Evolutionary conservation across 2,113 vertebrate genomes (phyloP).

Genomic region (Brachyistius frenatus): DNA sequence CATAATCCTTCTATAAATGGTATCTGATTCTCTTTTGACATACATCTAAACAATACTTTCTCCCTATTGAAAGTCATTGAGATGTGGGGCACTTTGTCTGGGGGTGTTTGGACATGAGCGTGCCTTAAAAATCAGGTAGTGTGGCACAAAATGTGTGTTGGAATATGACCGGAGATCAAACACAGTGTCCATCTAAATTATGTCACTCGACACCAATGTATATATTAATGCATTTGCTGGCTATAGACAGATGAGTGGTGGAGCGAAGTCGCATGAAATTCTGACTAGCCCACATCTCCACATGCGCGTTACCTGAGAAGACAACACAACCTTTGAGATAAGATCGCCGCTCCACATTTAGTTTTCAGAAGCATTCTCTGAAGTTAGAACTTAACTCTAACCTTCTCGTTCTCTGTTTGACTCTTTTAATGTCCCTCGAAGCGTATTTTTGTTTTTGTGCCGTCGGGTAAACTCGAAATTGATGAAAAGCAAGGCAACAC

Average conservation of each 20-base stretch:
- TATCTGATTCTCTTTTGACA: slow-evolving; percentile 11
- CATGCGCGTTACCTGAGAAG: no score
- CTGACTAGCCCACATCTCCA: no score
- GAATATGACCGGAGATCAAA: background rate
- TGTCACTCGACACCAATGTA: no score
- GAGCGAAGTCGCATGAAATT: no score
- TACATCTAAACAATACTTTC: background rate
- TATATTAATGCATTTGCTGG: no score
- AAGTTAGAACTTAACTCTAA: background rate
- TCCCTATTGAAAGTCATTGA: slow-evolving; percentile 20
- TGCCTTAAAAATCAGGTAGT: background rate
- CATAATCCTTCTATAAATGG: slow-evolving; percentile 8
- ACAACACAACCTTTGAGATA: no score
- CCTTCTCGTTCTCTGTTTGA: slow-evolving; percentile 10
- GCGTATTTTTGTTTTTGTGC: slow-evolving; percentile 1
- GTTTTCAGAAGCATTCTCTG: background rate
- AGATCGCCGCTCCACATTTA: no score
- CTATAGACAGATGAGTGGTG: no score
- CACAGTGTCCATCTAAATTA: background rate
- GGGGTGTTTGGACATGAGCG: background rate
- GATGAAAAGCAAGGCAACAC: slow-evolving; percentile 39
- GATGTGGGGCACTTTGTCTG: background rate
- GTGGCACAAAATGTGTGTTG: background rate
- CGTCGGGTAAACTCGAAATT: slow-evolving; percentile 18
- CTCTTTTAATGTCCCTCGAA: slow-evolving; percentile 2